These are phyloP conservation scores for Crocodylus rhombifer DNA, from an alignment of 2,797 vertebrate genomes.

Conservation along the genomic window DNA sequence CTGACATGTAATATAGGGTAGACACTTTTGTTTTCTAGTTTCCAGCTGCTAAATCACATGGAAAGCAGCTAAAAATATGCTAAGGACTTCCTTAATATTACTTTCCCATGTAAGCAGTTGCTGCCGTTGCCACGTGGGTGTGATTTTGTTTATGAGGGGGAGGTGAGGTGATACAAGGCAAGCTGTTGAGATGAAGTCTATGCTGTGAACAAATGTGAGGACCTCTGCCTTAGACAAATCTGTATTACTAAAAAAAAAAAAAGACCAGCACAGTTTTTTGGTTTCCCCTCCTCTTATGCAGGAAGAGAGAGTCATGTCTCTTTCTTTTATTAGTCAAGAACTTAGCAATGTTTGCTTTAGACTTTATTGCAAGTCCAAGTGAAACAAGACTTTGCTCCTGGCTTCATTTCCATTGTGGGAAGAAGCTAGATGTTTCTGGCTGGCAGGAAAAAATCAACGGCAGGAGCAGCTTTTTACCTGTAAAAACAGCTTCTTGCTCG, in stretches of 20 bases:
- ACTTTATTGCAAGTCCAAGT: not conserved
- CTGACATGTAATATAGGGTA: not conserved
- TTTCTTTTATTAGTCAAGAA: not conserved
- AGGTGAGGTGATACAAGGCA: constrained; percentile 51
- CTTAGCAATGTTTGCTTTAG: not conserved
- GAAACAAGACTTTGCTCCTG: not conserved
- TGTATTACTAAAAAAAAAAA: constrained; percentile 51
- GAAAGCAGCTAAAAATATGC: constrained; percentile 71
- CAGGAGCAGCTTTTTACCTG: not conserved
- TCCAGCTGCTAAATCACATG: constrained; percentile 62
- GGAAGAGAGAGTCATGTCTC: not conserved
- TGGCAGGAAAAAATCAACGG: not conserved
- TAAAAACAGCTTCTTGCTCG: not conserved
- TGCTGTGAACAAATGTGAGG: constrained; percentile 41
- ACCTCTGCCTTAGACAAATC: constrained; percentile 52
- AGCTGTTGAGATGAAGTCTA: constrained; percentile 66
- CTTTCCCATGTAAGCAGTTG: constrained; percentile 66
- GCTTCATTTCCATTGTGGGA: not conserved
- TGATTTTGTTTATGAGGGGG: constrained; percentile 70
- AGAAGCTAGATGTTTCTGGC: not conserved
- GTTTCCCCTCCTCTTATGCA: not conserved
- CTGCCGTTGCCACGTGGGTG: constrained; percentile 72
- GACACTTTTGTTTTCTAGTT: constrained; percentile 26
- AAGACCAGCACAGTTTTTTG: constrained; percentile 10
- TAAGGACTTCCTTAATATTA: constrained; percentile 7